These are phyloP conservation scores for Glaucopsyche alexis DNA, from an alignment of 2,888 invertebrate species.

Conservation along the genomic window DNA sequence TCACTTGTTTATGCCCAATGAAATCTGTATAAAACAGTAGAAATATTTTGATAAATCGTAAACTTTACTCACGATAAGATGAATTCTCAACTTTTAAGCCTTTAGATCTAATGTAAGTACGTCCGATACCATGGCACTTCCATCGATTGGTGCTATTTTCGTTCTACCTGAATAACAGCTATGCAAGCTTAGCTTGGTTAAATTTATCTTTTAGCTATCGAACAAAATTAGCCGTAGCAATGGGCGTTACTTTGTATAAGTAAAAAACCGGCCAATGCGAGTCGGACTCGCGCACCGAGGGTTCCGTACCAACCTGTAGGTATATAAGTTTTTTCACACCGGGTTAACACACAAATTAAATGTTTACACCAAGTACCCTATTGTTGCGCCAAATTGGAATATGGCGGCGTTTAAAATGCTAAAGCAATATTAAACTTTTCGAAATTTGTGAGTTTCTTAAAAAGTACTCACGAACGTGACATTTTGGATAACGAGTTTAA, in stretches of 20 bases:
- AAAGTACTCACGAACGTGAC: not conserved
- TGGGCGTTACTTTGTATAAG: too few relatives aligned
- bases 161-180: slow-evolving; percentile 4
- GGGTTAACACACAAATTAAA: too few relatives aligned
- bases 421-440: not conserved
- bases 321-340: too few relatives aligned
- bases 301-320: too few relatives aligned
- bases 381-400: too few relatives aligned
- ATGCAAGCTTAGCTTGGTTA: not conserved
- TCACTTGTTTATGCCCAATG: too few relatives aligned
- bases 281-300: too few relatives aligned
- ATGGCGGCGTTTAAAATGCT: not conserved
- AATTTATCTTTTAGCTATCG: not conserved
- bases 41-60: too few relatives aligned
- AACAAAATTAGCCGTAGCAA: not conserved
- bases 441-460: not conserved
- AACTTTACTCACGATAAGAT: not conserved
- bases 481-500: not conserved
- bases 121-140: not conserved
- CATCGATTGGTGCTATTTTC: slow-evolving; percentile 16
- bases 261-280: too few relatives aligned
- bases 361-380: too few relatives aligned
- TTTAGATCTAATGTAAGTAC: not conserved
- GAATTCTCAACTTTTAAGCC: not conserved
- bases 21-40: too few relatives aligned